A percentile compares a stretch with the other conserved stretches of the same genome.
Conservation (phyloP, 64 coral and sea anemone species). For the Stylophora pistillata region DNA sequence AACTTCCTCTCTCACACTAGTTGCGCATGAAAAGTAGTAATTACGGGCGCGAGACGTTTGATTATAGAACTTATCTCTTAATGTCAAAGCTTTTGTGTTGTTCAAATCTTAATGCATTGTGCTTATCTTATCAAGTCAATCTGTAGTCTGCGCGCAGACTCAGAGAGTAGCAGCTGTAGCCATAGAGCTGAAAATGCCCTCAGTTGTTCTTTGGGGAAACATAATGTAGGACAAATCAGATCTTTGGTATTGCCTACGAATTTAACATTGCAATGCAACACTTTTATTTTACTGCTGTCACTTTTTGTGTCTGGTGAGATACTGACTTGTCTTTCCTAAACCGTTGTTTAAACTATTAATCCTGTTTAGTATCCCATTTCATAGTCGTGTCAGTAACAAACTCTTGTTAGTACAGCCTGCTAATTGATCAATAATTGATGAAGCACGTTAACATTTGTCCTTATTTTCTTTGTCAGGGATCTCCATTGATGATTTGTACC, state of each 20-base stretch:
- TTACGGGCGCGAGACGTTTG: neutral
- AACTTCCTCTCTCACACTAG: neutral
- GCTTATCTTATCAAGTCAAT: neutral
- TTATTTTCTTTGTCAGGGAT: constrained; percentile 48
- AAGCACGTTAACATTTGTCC: neutral
- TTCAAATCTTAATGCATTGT: constrained; percentile 1
- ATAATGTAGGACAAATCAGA: neutral
- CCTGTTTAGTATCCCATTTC: neutral
- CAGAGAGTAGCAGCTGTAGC: neutral
- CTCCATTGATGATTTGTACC: constrained; percentile 67
- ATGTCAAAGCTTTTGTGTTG: neutral
- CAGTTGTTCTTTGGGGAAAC: neutral
- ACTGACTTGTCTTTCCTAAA: neutral
- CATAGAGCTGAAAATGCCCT: neutral
- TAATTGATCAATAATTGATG: neutral
- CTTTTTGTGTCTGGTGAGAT: neutral
- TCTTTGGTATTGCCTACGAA: neutral
- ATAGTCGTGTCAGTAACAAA: neutral
- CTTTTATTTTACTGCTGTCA: neutral
- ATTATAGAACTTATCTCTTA: neutral
- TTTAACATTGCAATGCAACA: neutral
- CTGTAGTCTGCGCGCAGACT: neutral
- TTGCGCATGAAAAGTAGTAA: neutral
- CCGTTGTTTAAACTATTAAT: neutral
- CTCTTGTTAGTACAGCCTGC: neutral